Conservation (phyloP, 2,888 invertebrate genomes). For the Chrysolina americana region DNA sequence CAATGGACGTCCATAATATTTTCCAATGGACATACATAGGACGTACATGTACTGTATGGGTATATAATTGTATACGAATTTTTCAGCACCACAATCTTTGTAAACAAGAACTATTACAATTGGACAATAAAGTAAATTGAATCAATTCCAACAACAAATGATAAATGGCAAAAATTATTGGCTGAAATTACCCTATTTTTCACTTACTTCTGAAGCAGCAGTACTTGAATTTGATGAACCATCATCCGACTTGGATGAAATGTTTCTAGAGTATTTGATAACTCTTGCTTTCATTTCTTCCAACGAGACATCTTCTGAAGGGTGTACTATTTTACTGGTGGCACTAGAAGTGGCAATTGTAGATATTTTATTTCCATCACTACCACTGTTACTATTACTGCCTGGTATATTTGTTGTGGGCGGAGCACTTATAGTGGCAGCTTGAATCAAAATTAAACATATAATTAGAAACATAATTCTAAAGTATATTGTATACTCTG, state of each 20-base stretch:
- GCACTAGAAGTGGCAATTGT: conserved; percentile 86
- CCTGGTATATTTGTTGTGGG: conserved; percentile 73
- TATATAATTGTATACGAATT: too few relatives aligned
- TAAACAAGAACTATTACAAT: too few relatives aligned
- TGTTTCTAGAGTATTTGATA: conserved; percentile 74
- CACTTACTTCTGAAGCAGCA: conserved; percentile 65
- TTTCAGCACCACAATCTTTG: too few relatives aligned
- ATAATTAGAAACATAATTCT: too few relatives aligned
- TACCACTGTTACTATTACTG: conserved; percentile 51
- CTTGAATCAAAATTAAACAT: conserved; percentile 64
- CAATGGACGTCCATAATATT: too few relatives aligned
- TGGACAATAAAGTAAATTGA: too few relatives aligned
- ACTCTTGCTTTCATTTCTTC: conserved; percentile 85
- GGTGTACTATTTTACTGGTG: conserved; percentile 92
- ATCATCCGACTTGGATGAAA: conserved; percentile 62
- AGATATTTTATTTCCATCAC: conserved; percentile 65
- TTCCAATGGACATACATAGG: too few relatives aligned
- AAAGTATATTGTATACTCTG: background rate
- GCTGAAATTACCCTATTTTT: too few relatives aligned
- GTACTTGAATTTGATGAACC: conserved; percentile 61
- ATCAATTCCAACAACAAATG: too few relatives aligned
- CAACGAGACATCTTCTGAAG: conserved; percentile 92
- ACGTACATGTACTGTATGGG: too few relatives aligned
- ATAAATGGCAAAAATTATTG: too few relatives aligned
- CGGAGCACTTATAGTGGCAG: conserved; percentile 84